A percentile compares a stretch with the other conserved stretches of the same genome.
These are phyloP conservation scores for Eleginops maclovinus DNA, from an alignment of 2,113 vertebrate species.

Conservation along the genomic window DNA sequence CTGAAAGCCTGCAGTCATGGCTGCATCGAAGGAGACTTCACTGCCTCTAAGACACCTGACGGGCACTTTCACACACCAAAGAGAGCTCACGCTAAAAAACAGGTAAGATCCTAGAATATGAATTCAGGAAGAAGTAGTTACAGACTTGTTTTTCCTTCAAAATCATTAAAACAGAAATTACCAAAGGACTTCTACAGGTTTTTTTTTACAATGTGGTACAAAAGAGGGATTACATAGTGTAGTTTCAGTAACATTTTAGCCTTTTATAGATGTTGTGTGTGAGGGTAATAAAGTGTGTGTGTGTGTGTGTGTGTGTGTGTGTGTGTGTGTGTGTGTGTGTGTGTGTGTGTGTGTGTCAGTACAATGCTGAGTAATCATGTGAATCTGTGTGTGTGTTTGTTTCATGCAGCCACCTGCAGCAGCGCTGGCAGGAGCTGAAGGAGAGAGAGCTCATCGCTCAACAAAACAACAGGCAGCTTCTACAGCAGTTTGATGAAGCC, in stretches of 20 bases:
- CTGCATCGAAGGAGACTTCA: slow-evolving; percentile 53
- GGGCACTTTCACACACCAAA: slow-evolving; percentile 43
- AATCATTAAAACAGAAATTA: no score
- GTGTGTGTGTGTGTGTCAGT: not conserved
- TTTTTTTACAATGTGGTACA: no score
- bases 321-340: not conserved
- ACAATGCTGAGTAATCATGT: no score
- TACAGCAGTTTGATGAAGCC: slow-evolving; percentile 82
- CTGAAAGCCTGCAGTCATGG: slow-evolving; percentile 59
- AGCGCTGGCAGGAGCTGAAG: slow-evolving; percentile 72
- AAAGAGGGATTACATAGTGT: no score
- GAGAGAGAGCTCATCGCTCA: slow-evolving; percentile 73
- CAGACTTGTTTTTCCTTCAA: no score
- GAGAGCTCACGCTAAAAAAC: slow-evolving; percentile 9
- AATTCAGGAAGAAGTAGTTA: no score
- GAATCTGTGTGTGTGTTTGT: not conserved
- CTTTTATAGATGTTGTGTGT: not conserved
- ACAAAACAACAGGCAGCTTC: slow-evolving; percentile 76
- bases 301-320: no score
- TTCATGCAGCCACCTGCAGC: slow-evolving; percentile 67
- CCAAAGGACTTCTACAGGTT: no score
- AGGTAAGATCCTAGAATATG: slow-evolving; percentile 65
- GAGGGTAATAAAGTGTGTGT: not conserved
- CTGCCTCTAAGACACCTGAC: slow-evolving; percentile 46
- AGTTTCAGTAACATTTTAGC: no score